Conservation (phyloP, 2,888 invertebrate genomes). For the Disparrhopalites patrizii region DNA sequence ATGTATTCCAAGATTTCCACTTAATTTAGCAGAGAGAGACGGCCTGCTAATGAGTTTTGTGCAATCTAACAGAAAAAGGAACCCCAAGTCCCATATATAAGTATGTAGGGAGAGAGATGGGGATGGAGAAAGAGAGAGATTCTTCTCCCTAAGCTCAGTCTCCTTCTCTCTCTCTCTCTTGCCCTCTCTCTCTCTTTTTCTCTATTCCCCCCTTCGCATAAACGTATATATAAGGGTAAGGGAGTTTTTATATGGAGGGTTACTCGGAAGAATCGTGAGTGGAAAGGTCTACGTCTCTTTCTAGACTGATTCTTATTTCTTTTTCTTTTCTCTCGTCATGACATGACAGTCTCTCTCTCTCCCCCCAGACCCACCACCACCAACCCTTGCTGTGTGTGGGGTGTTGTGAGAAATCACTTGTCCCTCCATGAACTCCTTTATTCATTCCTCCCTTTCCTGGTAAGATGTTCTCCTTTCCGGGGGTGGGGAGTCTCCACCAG, state of each 20-base stretch:
- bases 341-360: conserved; percentile 30
- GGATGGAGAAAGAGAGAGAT: neutral
- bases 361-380: neutral
- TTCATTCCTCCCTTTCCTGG: conserved; percentile 1
- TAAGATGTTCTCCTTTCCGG: too few species aligned
- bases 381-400: neutral
- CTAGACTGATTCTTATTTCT: neutral
- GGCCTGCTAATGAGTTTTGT: conserved; percentile 44
- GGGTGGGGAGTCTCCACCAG: too few species aligned
- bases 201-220: neutral
- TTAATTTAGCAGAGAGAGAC: conserved; percentile 41
- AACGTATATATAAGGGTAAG: too few species aligned
- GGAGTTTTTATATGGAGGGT: too few species aligned
- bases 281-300: conserved; percentile 1
- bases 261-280: too few species aligned
- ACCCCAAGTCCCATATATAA: conserved; percentile 5
- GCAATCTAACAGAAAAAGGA: conserved; percentile 35
- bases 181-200: neutral
- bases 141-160: neutral
- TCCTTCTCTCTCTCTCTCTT: neutral
- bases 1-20: conserved; percentile 42
- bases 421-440: too few species aligned
- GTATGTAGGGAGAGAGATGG: neutral
- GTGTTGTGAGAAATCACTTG: conserved; percentile 5
- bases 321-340: conserved; percentile 24